These are phyloP conservation scores for Yponomeuta cagnagella DNA, from an alignment of 2,888 invertebrate genomes.

Conservation along the genomic window DNA sequence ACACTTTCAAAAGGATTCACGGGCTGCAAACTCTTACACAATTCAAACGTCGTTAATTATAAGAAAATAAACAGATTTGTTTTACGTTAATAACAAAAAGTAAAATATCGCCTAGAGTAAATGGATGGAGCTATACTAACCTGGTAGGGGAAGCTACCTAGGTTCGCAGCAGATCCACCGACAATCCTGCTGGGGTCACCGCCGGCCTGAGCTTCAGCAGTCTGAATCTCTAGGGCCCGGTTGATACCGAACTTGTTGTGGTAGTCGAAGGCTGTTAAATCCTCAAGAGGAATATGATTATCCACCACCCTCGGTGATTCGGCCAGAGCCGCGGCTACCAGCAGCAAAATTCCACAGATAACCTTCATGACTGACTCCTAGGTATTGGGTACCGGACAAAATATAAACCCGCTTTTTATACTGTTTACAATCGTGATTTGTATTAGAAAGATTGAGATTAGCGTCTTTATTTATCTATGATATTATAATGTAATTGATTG, in stretches of 20 bases:
- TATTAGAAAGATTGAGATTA: background rate
- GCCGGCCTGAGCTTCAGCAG: background rate
- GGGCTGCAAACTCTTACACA: too few species aligned
- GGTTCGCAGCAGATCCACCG: constrained; percentile 7
- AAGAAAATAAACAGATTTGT: too few species aligned
- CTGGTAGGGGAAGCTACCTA: constrained; percentile 10
- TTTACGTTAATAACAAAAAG: too few species aligned
- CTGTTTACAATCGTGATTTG: background rate
- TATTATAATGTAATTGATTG: too few species aligned
- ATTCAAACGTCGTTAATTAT: too few species aligned
- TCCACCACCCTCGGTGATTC: background rate
- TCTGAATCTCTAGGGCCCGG: constrained; percentile 10
- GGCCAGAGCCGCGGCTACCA: constrained; percentile 10
- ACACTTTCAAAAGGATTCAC: too few species aligned
- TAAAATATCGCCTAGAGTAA: too few species aligned
- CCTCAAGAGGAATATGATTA: background rate
- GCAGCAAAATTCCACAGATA: constrained; percentile 10
- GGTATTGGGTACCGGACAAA: background rate
- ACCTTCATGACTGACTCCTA: constrained; percentile 11
- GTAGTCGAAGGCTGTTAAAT: constrained; percentile 15
- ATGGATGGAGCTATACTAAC: background rate
- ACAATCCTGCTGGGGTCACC: constrained; percentile 11
- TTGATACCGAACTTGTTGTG: constrained; percentile 13
- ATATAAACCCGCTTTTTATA: background rate
- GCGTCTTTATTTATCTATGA: too few species aligned